These are phyloP conservation scores for Aproaerema taeniolella DNA, from an alignment of 2,888 invertebrate species.

Conservation along the genomic window DNA sequence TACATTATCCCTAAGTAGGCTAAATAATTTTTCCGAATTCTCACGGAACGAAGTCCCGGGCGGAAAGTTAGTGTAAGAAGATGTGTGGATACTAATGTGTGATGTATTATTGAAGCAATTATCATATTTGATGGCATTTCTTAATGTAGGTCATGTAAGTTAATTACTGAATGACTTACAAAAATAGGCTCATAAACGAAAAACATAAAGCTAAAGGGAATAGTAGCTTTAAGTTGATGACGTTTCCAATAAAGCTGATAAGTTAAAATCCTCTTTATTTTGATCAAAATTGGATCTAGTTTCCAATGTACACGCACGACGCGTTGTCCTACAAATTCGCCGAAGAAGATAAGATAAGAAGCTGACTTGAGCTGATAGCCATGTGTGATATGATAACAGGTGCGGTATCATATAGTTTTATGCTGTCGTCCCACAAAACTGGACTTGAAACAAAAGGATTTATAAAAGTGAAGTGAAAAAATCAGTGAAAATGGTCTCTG, in stretches of 20 bases:
- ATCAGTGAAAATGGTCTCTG: conserved; percentile 83
- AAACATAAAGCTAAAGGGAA: conserved; percentile 26
- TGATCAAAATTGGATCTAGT: conserved; percentile 19
- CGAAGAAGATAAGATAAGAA: conserved; percentile 63
- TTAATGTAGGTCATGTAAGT: no score
- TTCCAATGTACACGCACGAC: conserved; percentile 28
- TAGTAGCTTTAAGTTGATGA: conserved; percentile 28
- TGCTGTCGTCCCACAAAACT: conserved; percentile 44
- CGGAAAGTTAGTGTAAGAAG: no score
- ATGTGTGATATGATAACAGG: no score
- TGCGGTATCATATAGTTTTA: conserved; percentile 54
- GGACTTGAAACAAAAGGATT: conserved; percentile 48
- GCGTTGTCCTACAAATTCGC: conserved; percentile 70
- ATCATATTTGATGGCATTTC: no score
- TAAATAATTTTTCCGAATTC: no score
- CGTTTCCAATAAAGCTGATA: conserved; percentile 12
- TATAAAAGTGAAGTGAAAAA: conserved; percentile 19
- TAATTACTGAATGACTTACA: no score
- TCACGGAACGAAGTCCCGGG: no score
- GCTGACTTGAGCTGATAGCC: conserved; percentile 50
- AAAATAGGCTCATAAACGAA: no score
- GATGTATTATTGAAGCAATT: no score
- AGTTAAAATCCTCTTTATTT: conserved; percentile 19
- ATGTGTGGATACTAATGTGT: no score
- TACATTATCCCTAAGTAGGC: no score